Percentiles rank a stretch among this genome's conserved stretches.
These are phyloP conservation scores for Varroa destructor DNA, from an alignment of 1,140 invertebrate genomes.

Conservation along the genomic window DNA sequence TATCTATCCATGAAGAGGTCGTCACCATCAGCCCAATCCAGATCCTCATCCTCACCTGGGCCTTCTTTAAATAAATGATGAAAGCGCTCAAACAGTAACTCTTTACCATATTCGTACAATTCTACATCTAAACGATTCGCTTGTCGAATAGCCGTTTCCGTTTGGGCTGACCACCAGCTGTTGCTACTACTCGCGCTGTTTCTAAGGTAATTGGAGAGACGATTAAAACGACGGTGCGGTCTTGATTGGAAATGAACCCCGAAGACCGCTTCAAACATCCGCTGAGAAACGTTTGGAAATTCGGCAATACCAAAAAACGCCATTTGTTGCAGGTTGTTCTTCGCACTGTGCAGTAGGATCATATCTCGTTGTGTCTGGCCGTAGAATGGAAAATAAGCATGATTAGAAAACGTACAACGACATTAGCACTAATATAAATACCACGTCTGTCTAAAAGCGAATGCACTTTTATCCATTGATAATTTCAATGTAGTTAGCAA, in stretches of 20 bases:
- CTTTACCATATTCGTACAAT: constrained; percentile 42
- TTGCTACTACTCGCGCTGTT: constrained; percentile 30
- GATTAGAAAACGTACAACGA: too few relatives aligned
- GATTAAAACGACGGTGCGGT: constrained; percentile 27
- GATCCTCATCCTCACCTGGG: constrained; percentile 3
- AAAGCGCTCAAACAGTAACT: constrained; percentile 40
- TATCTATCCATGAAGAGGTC: constrained; percentile 27
- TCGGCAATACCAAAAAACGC: constrained; percentile 42
- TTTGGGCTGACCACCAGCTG: constrained; percentile 29
- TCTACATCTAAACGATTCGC: constrained; percentile 40
- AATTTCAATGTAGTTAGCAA: too few relatives aligned
- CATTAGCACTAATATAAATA: too few relatives aligned
- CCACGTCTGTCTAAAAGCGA: too few relatives aligned
- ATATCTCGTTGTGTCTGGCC: constrained; percentile 35
- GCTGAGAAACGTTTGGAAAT: constrained; percentile 40
- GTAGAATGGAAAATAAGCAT: constrained; percentile 33
- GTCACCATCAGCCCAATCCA: constrained; percentile 18
- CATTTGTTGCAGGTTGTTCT: constrained; percentile 41
- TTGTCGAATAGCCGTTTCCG: constrained; percentile 36
- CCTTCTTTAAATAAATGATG: not conserved
- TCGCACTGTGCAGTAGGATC: constrained; percentile 41
- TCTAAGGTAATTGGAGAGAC: constrained; percentile 30
- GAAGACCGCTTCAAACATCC: constrained; percentile 42
- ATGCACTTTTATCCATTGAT: too few relatives aligned
- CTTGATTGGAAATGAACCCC: constrained; percentile 36